phyloP scores from a whole-genome alignment of 2,797 vertebrate genomes.

The Pangasius sanitwongsei region DNA sequence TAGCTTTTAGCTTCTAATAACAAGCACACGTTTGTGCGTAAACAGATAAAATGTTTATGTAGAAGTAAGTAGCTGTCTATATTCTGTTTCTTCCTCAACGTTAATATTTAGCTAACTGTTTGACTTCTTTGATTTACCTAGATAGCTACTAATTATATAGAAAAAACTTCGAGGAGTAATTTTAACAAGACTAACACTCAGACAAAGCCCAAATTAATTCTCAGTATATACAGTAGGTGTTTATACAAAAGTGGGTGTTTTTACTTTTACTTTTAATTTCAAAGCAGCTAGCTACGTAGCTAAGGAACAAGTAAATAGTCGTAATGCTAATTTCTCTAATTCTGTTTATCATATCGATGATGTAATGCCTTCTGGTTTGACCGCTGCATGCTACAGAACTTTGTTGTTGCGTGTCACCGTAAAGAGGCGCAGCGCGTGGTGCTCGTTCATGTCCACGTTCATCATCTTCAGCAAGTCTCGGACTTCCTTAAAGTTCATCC shows the following conservation, averaged over 20 bases:
- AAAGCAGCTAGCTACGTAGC: background rate
- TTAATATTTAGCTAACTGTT: background rate
- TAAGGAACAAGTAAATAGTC: background rate
- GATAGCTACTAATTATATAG: too few species aligned
- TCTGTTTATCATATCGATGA: background rate
- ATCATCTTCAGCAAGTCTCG: slow-evolving; percentile 88
- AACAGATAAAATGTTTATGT: background rate
- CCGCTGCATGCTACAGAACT: background rate
- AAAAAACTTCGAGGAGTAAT: too few species aligned
- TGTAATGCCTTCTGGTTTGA: background rate
- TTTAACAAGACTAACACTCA: too few species aligned
- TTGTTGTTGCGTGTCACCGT: slow-evolving; percentile 70
- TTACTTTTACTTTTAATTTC: background rate
- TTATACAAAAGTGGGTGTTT: background rate
- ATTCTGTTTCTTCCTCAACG: background rate
- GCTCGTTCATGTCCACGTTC: slow-evolving; percentile 93
- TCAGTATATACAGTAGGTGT: background rate
- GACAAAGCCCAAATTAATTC: too few species aligned
- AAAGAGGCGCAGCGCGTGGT: slow-evolving; percentile 86
- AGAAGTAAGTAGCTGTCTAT: background rate
- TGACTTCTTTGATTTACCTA: background rate
- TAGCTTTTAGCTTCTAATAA: background rate
- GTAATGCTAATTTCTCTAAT: background rate
- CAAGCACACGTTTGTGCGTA: background rate
- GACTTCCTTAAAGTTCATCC: slow-evolving; percentile 92